Evolutionary conservation across 2,113 vertebrate genomes (phyloP), one percentile per base, ranked within the genome.

Genomic region (Notothenia coriiceps): DNA sequence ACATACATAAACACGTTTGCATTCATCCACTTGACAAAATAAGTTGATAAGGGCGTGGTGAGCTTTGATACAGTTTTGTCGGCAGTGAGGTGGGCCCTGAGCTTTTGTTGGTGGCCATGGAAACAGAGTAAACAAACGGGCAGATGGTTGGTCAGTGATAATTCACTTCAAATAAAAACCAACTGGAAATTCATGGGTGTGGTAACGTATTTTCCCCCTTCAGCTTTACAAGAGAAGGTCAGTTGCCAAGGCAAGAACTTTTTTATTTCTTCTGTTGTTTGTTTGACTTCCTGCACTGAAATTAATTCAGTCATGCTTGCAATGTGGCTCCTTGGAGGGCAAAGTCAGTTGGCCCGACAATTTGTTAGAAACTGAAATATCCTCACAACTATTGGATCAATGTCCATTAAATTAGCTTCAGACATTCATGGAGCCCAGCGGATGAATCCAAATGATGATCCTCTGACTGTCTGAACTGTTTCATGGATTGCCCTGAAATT

Each of bases 61-160:
- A 70, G 57, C 71, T 43, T 46, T 64, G 52, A 70, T 67, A 22
- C 22, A 71, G 79, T 89, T 85, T 89, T 77, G 10, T 9, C 64
- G 51, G 6, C 70, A n/a, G 44, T 25, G 9, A 90, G 64, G 88
- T 86, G 87, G 81, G 82, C 77, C 80, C 1, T 20, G 6, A 63
- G 76, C 22, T 66, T 88, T 88, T 87, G 78, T 87, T 12, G 22
- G 91, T 87, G 69, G 22, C 81, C 75, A 91, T 91, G 86, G 86
- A 59, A 70, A 92, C 86, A 15, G 35, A 55, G 70, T 88, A 83
- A 92, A 93, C 87, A 92, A 55, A 74, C 13, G 17, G 51, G 78
- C 70, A 80, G 65, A 65, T 85, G 62, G 72, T 40, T 87, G 91
- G 90, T 91, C 90, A 91, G 80, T 70, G 29, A 83, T 89, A 88